These are phyloP conservation scores for Pluvianellus socialis DNA, from an alignment of 2,113 vertebrate species.

Conservation along the genomic window DNA sequence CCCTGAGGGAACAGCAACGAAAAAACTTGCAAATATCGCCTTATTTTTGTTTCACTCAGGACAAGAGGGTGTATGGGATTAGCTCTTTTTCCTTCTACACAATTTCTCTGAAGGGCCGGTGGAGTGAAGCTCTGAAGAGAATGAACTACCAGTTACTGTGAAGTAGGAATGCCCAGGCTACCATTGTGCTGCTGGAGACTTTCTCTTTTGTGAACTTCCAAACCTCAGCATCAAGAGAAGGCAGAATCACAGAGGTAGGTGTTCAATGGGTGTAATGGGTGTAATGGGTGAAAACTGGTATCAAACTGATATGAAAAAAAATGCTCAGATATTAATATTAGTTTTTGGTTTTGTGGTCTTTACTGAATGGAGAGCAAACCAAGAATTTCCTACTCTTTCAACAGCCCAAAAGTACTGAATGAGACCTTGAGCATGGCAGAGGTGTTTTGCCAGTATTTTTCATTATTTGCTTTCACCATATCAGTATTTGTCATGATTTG, in stretches of 20 bases:
- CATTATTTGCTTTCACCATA: not conserved
- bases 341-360: not conserved
- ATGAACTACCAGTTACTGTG: not conserved
- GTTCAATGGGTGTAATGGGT: not conserved
- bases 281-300: not conserved
- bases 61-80: not conserved
- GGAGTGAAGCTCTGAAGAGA: not conserved
- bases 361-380: not conserved
- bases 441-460: not conserved
- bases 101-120: not conserved
- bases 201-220: not conserved
- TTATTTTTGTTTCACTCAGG: not conserved
- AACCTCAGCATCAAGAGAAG: not conserved
- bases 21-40: not conserved
- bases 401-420: not conserved
- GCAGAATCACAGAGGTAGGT: not conserved
- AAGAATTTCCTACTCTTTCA: not conserved
- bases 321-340: not conserved
- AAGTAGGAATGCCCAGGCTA: not conserved
- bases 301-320: not conserved
- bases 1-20: not conserved
- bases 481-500: not conserved
- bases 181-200: not conserved
- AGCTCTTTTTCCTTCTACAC: too few relatives aligned
- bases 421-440: not conserved